Percentiles rank a stretch among this genome's conserved stretches.
Evolutionary conservation across 2,797 vertebrate species (phyloP).

Genomic region (Tapirus indicus): DNA sequence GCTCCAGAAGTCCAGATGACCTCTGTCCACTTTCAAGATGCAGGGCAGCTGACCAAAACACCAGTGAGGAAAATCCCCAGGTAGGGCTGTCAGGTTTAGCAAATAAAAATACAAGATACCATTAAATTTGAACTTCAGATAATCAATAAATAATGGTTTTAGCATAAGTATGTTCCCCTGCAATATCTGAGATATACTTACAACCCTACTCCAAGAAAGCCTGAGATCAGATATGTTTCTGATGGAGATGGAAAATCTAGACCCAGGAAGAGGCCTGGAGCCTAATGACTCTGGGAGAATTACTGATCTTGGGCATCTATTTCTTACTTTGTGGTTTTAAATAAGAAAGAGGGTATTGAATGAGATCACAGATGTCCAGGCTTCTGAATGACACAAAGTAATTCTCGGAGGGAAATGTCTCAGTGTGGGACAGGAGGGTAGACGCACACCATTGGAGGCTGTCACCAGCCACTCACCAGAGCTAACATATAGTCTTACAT

Average conservation of each 20-base stretch:
- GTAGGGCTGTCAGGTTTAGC: neutral
- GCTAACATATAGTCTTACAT: neutral
- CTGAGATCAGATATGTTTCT: neutral
- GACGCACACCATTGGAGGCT: accelerated
- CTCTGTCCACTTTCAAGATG: neutral
- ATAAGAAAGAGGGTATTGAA: neutral
- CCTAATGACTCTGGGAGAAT: neutral
- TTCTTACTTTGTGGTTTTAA: neutral
- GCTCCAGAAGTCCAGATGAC: neutral
- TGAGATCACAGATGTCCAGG: neutral
- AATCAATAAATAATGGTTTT: neutral
- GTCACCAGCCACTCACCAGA: neutral
- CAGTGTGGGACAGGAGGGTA: neutral
- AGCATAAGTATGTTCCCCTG: neutral
- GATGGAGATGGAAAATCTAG: neutral
- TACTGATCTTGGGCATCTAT: neutral
- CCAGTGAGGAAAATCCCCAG: neutral
- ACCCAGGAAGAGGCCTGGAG: neutral
- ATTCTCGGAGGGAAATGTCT: neutral
- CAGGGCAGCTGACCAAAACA: neutral
- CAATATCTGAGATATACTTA: neutral
- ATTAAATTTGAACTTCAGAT: neutral
- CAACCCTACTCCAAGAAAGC: neutral
- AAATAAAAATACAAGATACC: neutral
- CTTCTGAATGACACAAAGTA: neutral